Base-by-base conservation (phyloP, 2,113 vertebrate genomes). In the Coturnix japonica region DNA sequence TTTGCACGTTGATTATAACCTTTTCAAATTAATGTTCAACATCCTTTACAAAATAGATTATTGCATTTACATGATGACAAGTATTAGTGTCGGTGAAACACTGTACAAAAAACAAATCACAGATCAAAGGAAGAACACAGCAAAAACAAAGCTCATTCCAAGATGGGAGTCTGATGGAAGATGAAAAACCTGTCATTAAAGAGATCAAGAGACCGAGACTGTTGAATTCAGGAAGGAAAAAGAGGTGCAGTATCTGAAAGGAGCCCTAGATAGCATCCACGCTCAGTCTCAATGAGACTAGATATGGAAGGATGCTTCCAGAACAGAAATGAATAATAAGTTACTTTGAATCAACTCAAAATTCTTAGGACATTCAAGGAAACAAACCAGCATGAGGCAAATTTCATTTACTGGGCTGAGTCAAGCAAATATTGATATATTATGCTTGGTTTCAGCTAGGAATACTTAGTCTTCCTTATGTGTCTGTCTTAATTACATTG, bases 91-190 rank as follows among this genome's bases (percentile, higher is more conserved):
- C 71, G 73, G 13, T 44, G 67, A 56, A 92, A 73, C 74, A 76
- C 9, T 10, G 49, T 49, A 85, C 31, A 63, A 80, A 93, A 94
- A 82, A 2, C 33, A 85, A 57, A 61, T 31, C 49, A 80, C 33
- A 59, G 67, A 94, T 87, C 87, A 95, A 85, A 71, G 60, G 33
- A 81, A 89, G 74, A 53, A 75, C 61, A 82, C 20, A 69, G 64
- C 10, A 69, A 23, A 93, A 92, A 37, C 16, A 63, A 78, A 84
- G 64, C 26, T 46, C 28, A 41, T 25, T 80, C 26, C 28, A 67
- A 73, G 25, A 92, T 18, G 54, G 26, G n/a, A 89, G 61, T 28
- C 65, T 9, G 11, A 47, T n/a, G 49, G 13, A 21, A n/a, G 20
- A 81, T 28, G 33, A 72, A 94, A 91, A 93, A 57, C 13, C 37